Conservation (phyloP, 2,113 vertebrate genomes). For the Coregonus clupeaformis region DNA sequence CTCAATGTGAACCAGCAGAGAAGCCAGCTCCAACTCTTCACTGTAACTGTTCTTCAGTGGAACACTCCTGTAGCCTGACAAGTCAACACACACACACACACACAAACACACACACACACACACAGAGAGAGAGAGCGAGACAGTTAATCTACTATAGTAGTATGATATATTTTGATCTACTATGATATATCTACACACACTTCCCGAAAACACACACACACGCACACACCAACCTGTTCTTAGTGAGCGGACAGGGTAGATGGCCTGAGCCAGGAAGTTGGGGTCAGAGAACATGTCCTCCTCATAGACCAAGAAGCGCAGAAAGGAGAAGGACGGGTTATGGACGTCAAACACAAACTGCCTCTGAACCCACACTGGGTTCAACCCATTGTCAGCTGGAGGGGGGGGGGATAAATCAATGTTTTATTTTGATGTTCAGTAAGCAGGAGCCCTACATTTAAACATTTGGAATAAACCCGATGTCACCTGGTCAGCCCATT, state of each 20-base stretch:
- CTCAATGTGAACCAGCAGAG: slow-evolving; percentile 83
- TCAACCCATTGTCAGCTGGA: slow-evolving; percentile 83
- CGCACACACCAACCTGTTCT: slow-evolving; percentile 73
- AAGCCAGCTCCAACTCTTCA: slow-evolving; percentile 79
- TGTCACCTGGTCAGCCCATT: too few species aligned
- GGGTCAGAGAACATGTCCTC: slow-evolving; percentile 92
- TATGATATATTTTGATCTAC: background rate
- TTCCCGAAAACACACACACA: background rate
- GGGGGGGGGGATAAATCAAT: background rate
- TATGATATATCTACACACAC: slow-evolving; percentile 5
- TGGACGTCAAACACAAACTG: slow-evolving; percentile 85
- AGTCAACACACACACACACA: background rate
- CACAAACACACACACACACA: background rate
- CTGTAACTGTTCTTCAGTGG: slow-evolving; percentile 85
- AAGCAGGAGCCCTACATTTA: background rate
- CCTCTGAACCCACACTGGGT: slow-evolving; percentile 82
- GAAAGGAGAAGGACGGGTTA: slow-evolving; percentile 81
- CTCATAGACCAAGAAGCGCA: slow-evolving; percentile 82
- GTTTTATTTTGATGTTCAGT: background rate
- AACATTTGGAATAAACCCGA: too few species aligned
- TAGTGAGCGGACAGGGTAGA: slow-evolving; percentile 79
- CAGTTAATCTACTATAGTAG: too few species aligned
- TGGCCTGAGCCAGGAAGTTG: slow-evolving; percentile 86
- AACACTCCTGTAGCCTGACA: slow-evolving; percentile 79
- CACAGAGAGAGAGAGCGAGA: too few species aligned